These are phyloP conservation scores for Staurois parvus DNA, from an alignment of 2,797 vertebrate genomes.

Conservation along the genomic window DNA sequence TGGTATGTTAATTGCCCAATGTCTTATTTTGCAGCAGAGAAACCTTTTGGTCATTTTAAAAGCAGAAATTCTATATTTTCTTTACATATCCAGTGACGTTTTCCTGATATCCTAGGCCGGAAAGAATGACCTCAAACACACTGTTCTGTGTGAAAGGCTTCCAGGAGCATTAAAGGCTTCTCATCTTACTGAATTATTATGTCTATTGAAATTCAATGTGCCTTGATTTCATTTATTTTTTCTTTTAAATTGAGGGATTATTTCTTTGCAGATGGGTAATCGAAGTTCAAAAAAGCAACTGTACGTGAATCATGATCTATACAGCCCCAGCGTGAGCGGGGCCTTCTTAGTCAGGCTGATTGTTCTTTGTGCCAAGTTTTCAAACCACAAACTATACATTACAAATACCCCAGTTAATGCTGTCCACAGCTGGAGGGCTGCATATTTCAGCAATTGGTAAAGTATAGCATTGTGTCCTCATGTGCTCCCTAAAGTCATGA, in stretches of 20 bases:
- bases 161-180: slow-evolving; percentile 49
- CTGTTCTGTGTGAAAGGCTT: slow-evolving; percentile 47
- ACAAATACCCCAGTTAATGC: slow-evolving; percentile 60
- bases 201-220: slow-evolving; percentile 56
- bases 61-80: slow-evolving; percentile 22
- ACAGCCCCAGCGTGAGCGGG: slow-evolving; percentile 48
- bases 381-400: slow-evolving; percentile 62
- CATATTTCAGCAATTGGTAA: slow-evolving; percentile 62
- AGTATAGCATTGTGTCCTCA: slow-evolving; percentile 61
- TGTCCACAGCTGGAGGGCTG: slow-evolving; percentile 60
- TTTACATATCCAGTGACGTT: slow-evolving; percentile 62
- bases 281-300: slow-evolving; percentile 60
- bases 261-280: slow-evolving; percentile 55
- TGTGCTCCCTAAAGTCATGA: slow-evolving; percentile 59
- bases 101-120: slow-evolving; percentile 38
- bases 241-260: slow-evolving; percentile 49
- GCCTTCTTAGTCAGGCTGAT: slow-evolving; percentile 53
- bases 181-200: slow-evolving; percentile 57
- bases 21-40: slow-evolving; percentile 1
- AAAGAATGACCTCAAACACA: slow-evolving; percentile 52
- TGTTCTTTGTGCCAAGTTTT: slow-evolving; percentile 60
- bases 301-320: slow-evolving; percentile 61
- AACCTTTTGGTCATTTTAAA: slow-evolving; percentile 10
- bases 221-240: slow-evolving; percentile 47
- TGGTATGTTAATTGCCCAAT: background rate